Evolutionary conservation across 2,888 invertebrate genomes (phyloP), one percentile per base, ranked within the genome.

Genomic region (Frankliniella fusca): DNA sequence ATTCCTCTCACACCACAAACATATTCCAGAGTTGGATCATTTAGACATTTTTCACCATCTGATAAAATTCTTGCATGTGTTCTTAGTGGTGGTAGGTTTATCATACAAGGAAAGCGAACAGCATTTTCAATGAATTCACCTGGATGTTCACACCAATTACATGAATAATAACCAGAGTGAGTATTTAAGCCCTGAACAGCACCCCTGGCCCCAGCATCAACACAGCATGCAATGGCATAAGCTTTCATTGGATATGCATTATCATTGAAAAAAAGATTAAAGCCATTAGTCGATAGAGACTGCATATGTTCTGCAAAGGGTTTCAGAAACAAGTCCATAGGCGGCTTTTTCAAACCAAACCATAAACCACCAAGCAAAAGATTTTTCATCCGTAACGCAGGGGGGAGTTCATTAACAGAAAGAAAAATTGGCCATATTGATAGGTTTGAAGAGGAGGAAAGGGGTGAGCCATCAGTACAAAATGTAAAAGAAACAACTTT

Each of bases 151-250:
- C 65, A 65, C 65, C 65, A 65, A 65, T 65, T 65, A n/a, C 65
- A 65, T n/a, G 65, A 65, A n/a, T n/a, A 65, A 65, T 65, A 65
- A 18, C 65, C 65, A n/a, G 65, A 65, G n/a, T 65, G 65, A 65
- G 65, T n/a, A 65, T 65, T 65, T n/a, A 65, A 18, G 9, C 65
- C 65, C 9, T 65, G 65, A 18, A 65, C 65, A n/a, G 65, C 65
- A 65, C 18, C 65, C 2, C 65, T 15, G n/a, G 65, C 65, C 2
- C 65, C 65, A n/a, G 65, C 5, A n/a, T 65, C 65, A n/a, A 65
- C 65, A 65, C 65, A 65, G 54, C 54, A 54, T 20, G 65, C 1
- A 9, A 65, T 65, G 18, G n/a, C 9, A n/a, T 65, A 65, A 10
- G n/a, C n/a, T 10, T 65, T 18, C 65, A 65, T 65, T 65, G n/a